Evolutionary conservation across 2,888 invertebrate species (phyloP).

Genomic region (Sepiola atlantica): DNA sequence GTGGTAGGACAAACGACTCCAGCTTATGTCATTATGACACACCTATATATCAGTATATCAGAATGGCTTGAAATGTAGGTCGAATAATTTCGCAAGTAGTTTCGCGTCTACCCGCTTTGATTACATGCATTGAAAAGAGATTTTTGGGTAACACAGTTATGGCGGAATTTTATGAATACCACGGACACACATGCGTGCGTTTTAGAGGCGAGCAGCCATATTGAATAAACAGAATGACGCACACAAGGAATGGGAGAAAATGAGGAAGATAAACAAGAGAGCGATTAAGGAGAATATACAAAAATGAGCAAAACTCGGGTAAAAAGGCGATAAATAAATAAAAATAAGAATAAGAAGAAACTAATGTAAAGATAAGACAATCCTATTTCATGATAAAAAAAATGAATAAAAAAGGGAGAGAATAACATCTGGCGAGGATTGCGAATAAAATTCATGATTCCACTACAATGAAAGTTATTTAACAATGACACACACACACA

Average conservation of each 20-base stretch:
- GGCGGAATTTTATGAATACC: background rate
- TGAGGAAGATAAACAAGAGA: background rate
- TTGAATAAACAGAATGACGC: background rate
- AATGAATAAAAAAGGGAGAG: background rate
- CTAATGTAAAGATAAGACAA: background rate
- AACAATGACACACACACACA: background rate
- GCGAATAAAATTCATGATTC: background rate
- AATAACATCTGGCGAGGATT: background rate
- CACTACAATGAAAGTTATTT: background rate
- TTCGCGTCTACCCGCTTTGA: background rate
- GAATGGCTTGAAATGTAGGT: background rate
- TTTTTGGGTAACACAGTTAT: background rate
- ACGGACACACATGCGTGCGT: too few relatives aligned
- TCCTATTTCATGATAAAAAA: background rate
- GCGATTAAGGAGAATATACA: background rate
- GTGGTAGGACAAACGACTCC: background rate
- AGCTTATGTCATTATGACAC: background rate
- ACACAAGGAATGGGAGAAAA: background rate
- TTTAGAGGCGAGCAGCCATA: too few relatives aligned
- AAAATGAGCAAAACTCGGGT: background rate
- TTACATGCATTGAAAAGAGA: background rate
- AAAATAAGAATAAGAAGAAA: background rate
- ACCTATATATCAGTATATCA: background rate
- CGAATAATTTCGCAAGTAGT: background rate
- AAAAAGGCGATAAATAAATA: background rate